Conservation (phyloP, 1,140 invertebrate species). For the Aculops lycopersici region DNA sequence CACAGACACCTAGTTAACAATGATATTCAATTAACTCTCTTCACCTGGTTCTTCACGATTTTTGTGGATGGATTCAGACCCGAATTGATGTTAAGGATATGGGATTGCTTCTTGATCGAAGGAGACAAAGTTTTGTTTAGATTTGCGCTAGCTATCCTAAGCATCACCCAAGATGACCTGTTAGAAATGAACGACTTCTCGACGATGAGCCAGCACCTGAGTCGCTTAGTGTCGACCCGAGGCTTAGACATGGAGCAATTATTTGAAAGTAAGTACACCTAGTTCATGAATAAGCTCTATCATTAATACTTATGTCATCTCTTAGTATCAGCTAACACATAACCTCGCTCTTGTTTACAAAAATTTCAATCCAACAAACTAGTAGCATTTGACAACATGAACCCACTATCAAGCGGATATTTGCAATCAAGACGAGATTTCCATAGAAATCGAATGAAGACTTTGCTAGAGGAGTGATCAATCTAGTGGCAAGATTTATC, state of each 20-base stretch:
- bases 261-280: conserved; percentile 4
- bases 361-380: conserved; percentile 2
- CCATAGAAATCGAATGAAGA: no score
- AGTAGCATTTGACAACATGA: not conserved
- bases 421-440: no score
- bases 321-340: not conserved
- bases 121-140: conserved; percentile 25
- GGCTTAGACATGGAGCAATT: conserved; percentile 16
- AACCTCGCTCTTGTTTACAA: conserved; percentile 2
- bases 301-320: not conserved
- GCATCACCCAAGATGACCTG: conserved; percentile 19
- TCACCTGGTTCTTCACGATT: conserved; percentile 26
- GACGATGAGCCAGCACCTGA: conserved; percentile 17
- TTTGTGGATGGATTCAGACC: conserved; percentile 23
- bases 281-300: no score
- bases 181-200: conserved; percentile 15
- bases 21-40: conserved; percentile 21
- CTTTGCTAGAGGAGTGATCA: no score
- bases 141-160: conserved; percentile 23
- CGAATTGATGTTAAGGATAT: conserved; percentile 21
- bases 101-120: conserved; percentile 26
- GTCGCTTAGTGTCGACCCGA: conserved; percentile 17
- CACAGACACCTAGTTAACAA: conserved; percentile 19
- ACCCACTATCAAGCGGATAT: no score
- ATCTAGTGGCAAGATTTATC: no score